Base-by-base conservation (phyloP, 2,888 invertebrate genomes). In the Pseudolycoriella hygida region DNA sequence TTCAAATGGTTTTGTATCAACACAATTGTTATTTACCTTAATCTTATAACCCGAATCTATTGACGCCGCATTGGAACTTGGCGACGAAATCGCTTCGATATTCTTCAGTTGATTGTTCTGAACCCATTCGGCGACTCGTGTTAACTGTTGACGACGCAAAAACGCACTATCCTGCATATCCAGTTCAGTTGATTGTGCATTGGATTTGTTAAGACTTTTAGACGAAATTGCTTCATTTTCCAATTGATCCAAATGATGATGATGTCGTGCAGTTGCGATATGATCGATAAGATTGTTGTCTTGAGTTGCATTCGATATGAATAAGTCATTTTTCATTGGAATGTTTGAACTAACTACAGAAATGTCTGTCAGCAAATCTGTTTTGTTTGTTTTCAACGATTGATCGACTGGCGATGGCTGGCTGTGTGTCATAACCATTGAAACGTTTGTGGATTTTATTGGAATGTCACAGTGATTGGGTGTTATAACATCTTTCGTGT, bases 41-140 rank as follows among this genome's bases (percentile, higher is more conserved):
- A 61, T 62, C 50, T 62, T 63, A 34, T 62, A 63, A 40, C 62
- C 62, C 12, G 64, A 63, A 15, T 63, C 64, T 54, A 57, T 57
- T 15, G 63, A 62, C 3, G 62, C 50, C 25, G 62, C 62, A 51
- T 64, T 53, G 18, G 63, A 62, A 42, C 46, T 18, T 47, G 45
- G 34, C 49, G 50, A 12, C 15, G 34, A 34, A 45, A 42, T 15
- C 46, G 51, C 43, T 19, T 49, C 25, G 44, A 49, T 39, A 50
- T 53, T 48, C 59, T 69, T 70, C 56, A 73, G 59, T 43, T 69
- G 66, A 54, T 75, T 78, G 52, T 73, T 75, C 58, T 80, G 76
- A 17, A 84, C 80, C 83, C 83, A 83, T 54, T 84, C 81, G 1
- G 80, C 82, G 11, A 84, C 82, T 52, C 80, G 67, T 17, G 75